These are phyloP conservation scores for Argynnis bischoffii DNA, from an alignment of 2,888 invertebrate species.

Conservation along the genomic window DNA sequence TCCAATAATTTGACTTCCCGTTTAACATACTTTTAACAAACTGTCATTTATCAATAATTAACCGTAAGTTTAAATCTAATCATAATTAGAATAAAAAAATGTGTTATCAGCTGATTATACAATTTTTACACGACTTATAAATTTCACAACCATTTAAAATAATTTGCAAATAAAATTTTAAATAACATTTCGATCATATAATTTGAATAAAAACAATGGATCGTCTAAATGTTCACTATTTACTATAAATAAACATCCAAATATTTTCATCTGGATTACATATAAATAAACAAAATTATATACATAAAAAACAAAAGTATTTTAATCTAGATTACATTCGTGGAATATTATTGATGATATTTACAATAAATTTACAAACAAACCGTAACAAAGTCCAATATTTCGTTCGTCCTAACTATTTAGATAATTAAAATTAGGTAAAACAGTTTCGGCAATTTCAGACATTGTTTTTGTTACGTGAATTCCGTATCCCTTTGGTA, in stretches of 20 bases:
- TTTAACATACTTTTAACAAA: slow-evolving; percentile 23
- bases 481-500: slow-evolving; percentile 14
- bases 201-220: neutral
- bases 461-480: slow-evolving; percentile 25
- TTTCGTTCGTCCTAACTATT: slow-evolving; percentile 55
- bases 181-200: slow-evolving; percentile 13
- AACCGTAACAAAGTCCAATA: slow-evolving; percentile 52
- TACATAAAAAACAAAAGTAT: no score
- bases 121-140: slow-evolving; percentile 45
- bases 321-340: slow-evolving; percentile 41
- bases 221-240: slow-evolving; percentile 36
- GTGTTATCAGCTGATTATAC: slow-evolving; percentile 35
- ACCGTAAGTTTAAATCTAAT: slow-evolving; percentile 21
- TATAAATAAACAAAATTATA: no score
- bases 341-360: slow-evolving; percentile 48
- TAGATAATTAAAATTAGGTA: slow-evolving; percentile 44
- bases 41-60: slow-evolving; percentile 15
- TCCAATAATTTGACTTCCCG: slow-evolving; percentile 28
- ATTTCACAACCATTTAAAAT: slow-evolving; percentile 66
- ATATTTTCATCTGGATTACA: neutral
- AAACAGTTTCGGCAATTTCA: slow-evolving; percentile 40
- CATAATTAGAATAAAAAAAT: slow-evolving; percentile 30
- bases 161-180: slow-evolving; percentile 29
- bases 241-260: slow-evolving; percentile 40
- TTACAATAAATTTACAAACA: slow-evolving; percentile 57